Conservation (phyloP, 30 jellyfish, hydroid and myxozoan species). For the Haliclystus octoradiatus region DNA sequence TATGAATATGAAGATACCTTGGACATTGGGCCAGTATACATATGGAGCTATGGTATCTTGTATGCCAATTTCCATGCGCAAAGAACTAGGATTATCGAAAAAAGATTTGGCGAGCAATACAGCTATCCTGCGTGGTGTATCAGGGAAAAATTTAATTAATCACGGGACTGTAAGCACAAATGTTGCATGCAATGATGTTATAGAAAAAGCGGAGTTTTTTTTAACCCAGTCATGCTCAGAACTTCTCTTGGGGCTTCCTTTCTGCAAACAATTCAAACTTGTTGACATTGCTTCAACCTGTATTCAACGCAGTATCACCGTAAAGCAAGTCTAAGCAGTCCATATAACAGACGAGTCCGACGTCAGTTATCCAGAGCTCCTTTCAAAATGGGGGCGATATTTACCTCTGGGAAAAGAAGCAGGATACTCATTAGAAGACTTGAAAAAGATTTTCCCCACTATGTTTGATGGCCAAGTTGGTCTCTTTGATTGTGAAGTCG, state of each 20-base stretch:
- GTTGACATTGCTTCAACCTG: constrained; percentile 8
- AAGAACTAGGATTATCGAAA: background rate
- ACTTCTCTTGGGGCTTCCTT: constrained; percentile 19
- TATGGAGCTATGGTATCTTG: constrained; percentile 23
- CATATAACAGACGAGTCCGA: constrained; percentile 22
- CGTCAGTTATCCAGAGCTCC: constrained; percentile 2
- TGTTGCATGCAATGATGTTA: constrained; percentile 12
- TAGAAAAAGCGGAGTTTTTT: background rate
- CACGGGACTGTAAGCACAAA: background rate
- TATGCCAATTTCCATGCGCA: constrained; percentile 8
- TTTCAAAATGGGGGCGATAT: constrained; percentile 10
- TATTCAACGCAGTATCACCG: constrained; percentile 3
- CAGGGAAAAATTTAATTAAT: constrained; percentile 11
- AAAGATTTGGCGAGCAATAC: background rate
- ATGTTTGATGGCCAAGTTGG: constrained; percentile 30
- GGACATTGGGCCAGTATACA: background rate
- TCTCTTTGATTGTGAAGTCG: constrained; percentile 18
- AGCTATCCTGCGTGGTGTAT: constrained; percentile 11
- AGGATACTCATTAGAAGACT: constrained; percentile 4
- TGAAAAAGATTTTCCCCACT: constrained; percentile 7
- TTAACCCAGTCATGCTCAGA: constrained; percentile 14
- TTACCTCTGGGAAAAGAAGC: constrained; percentile 15
- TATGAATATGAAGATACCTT: background rate
- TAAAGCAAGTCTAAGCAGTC: constrained; percentile 18
- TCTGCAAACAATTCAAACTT: constrained; percentile 10